These are phyloP conservation scores for Pungitius pungitius DNA, from an alignment of 2,113 vertebrate genomes.

Conservation along the genomic window DNA sequence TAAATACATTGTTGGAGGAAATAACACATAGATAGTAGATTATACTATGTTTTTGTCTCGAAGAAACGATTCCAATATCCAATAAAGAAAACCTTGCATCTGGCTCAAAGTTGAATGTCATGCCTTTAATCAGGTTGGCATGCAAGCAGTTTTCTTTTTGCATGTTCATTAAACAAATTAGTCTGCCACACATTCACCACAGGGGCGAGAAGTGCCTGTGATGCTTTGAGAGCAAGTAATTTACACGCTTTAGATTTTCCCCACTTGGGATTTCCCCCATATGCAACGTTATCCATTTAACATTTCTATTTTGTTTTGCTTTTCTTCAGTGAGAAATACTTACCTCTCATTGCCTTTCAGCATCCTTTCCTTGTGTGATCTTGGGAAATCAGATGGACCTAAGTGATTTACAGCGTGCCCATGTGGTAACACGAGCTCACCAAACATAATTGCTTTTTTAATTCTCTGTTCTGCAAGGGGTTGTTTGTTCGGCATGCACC, in stretches of 20 bases:
- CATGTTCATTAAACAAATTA: constrained; percentile 43
- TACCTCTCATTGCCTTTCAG: constrained; percentile 15
- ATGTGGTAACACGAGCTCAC: background rate
- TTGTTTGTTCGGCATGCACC: constrained; percentile 27
- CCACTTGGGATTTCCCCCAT: background rate
- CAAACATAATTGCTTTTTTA: constrained; percentile 48
- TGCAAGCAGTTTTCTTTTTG: background rate
- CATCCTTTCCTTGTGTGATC: background rate
- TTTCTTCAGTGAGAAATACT: background rate
- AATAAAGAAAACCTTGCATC: constrained; percentile 31
- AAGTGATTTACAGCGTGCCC: constrained; percentile 6
- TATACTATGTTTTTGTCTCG: no score
- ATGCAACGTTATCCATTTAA: background rate
- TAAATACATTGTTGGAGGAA: background rate
- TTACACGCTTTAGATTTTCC: constrained; percentile 9
- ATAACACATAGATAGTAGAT: no score
- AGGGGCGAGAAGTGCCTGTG: background rate
- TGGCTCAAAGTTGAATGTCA: constrained; percentile 30
- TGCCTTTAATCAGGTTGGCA: constrained; percentile 26
- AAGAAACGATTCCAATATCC: background rate
- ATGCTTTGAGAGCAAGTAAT: background rate
- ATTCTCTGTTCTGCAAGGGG: constrained; percentile 19
- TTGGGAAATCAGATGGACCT: background rate
- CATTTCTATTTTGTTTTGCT: background rate
- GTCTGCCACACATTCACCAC: constrained; percentile 21